These are phyloP conservation scores for Coregonus clupeaformis DNA, from an alignment of 2,113 vertebrate genomes.

Conservation along the genomic window DNA sequence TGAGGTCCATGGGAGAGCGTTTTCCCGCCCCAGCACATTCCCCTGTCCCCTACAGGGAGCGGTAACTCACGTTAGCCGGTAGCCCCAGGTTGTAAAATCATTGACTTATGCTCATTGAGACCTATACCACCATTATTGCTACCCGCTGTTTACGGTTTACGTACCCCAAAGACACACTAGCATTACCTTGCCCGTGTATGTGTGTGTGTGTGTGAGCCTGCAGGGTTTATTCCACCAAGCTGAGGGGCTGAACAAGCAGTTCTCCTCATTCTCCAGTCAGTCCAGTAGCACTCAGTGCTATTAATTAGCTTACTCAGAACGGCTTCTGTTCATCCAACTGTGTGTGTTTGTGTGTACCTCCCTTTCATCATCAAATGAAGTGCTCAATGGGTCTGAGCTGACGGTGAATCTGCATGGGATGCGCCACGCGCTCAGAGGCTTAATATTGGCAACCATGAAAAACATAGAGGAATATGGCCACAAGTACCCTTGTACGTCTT, in stretches of 20 bases:
- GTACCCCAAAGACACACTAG: constrained; percentile 64
- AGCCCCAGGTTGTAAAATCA: constrained; percentile 68
- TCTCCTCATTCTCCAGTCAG: constrained; percentile 50
- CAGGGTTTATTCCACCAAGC: constrained; percentile 55
- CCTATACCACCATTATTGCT: constrained; percentile 72
- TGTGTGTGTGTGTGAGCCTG: constrained; percentile 39
- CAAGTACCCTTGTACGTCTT: constrained; percentile 66
- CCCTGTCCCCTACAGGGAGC: constrained; percentile 65
- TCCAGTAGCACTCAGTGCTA: constrained; percentile 54
- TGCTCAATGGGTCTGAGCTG: constrained; percentile 25
- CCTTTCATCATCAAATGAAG: constrained; percentile 55
- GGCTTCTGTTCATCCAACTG: constrained; percentile 34
- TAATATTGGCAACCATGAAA: constrained; percentile 60
- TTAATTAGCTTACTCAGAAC: constrained; percentile 52
- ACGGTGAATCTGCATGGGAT: constrained; percentile 36
- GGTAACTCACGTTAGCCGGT: constrained; percentile 74
- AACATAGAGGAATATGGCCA: constrained; percentile 67
- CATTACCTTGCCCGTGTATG: constrained; percentile 55
- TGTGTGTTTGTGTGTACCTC: constrained; percentile 1
- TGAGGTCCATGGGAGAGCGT: constrained; percentile 76
- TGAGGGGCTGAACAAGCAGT: constrained; percentile 68
- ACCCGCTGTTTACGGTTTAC: constrained; percentile 68
- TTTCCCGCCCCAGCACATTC: constrained; percentile 68
- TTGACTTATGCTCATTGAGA: constrained; percentile 73
- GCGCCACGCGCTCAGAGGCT: constrained; percentile 16